phyloP scores from a whole-genome alignment of 2,797 vertebrate genomes.

The Catamblyrhynchus diadema region DNA sequence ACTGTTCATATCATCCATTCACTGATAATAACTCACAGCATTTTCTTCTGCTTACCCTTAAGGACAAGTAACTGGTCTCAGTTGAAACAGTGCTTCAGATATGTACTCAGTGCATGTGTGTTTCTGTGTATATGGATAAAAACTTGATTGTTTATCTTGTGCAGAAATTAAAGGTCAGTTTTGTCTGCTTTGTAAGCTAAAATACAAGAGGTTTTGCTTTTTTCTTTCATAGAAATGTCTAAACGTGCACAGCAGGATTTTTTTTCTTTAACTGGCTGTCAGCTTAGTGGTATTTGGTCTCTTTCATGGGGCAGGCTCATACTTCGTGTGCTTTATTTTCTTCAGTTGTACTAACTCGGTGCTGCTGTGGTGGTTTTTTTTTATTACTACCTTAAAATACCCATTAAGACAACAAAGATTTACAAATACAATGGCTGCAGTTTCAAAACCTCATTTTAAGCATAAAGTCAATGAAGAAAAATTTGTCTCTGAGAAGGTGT shows the following conservation, averaged over 20 bases:
- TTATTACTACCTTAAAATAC: background rate
- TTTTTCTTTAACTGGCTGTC: background rate
- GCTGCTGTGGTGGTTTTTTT: background rate
- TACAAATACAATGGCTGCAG: background rate
- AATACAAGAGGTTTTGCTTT: background rate
- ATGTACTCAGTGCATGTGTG: background rate
- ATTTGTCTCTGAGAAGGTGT: background rate
- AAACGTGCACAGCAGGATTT: background rate
- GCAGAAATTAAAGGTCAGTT: background rate
- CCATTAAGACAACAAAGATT: background rate
- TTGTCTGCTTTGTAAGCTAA: background rate
- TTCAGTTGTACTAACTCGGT: background rate
- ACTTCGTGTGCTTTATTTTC: background rate
- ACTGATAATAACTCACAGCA: constrained; percentile 21
- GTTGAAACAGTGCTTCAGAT: background rate
- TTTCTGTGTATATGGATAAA: background rate
- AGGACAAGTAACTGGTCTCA: background rate
- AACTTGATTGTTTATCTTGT: background rate
- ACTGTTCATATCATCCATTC: background rate
- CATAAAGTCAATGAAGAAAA: background rate
- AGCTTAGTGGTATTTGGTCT: background rate
- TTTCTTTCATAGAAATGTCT: background rate
- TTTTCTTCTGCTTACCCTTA: constrained; percentile 65
- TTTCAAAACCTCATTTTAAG: background rate
- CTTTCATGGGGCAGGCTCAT: background rate